Evolutionary conservation across 2,888 invertebrate genomes (phyloP).

Genomic region (Diachrysia chrysitis): DNA sequence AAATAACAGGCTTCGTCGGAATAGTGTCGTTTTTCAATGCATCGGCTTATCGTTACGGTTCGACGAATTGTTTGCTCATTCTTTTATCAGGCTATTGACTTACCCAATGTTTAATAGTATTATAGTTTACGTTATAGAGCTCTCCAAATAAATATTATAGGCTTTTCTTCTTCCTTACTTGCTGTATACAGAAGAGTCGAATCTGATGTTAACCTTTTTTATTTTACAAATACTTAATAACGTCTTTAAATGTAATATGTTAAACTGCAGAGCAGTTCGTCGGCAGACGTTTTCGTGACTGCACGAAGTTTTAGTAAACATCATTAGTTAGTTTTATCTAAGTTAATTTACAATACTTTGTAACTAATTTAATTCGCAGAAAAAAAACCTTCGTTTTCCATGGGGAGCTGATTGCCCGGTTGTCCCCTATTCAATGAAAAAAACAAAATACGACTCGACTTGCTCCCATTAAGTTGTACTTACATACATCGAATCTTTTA

Average conservation of each 20-base stretch:
- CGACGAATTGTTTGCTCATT: constrained; percentile 28
- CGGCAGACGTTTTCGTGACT: neutral
- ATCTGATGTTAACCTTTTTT: too few relatives aligned
- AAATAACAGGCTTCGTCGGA: constrained; percentile 40
- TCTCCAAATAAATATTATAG: neutral
- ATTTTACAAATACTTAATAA: too few relatives aligned
- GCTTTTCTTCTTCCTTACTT: neutral
- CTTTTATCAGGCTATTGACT: constrained; percentile 35
- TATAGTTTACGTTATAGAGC: neutral
- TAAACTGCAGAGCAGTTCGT: too few relatives aligned
- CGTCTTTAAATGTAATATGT: too few relatives aligned
- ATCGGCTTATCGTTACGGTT: constrained; percentile 44
- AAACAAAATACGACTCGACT: neutral
- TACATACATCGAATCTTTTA: constrained; percentile 24
- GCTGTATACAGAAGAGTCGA: too few relatives aligned
- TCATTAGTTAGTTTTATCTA: neutral
- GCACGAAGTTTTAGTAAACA: neutral
- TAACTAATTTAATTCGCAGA: too few relatives aligned
- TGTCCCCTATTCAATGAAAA: neutral
- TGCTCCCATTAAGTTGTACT: neutral
- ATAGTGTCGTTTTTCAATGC: constrained; percentile 35
- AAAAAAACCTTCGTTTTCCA: too few relatives aligned
- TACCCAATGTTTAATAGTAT: constrained; percentile 10
- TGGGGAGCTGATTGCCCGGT: neutral
- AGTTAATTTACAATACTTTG: too few relatives aligned